Evolutionary conservation across 2,797 vertebrate genomes (phyloP).

Genomic region (Enteromius trimaculatus): DNA sequence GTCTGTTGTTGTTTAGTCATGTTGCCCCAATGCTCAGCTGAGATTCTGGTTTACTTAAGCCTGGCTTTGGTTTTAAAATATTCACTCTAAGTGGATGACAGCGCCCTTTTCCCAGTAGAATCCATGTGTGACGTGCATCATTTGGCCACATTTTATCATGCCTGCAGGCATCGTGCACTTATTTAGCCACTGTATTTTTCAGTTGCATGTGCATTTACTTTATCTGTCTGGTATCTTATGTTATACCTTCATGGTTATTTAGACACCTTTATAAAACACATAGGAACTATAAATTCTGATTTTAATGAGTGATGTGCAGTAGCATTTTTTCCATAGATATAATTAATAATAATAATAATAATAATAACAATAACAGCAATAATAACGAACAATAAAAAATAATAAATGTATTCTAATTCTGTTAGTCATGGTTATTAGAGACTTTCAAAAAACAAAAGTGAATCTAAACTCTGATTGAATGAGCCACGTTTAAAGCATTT

Average conservation of each 20-base stretch:
- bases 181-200: constrained; percentile 7
- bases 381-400: too few species aligned
- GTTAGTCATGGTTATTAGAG: background rate
- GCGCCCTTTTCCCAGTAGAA: constrained; percentile 12
- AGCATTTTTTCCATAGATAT: background rate
- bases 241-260: background rate
- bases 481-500: background rate
- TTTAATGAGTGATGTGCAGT: background rate
- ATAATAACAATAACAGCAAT: background rate
- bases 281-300: background rate
- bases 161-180: constrained; percentile 7
- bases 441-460: background rate
- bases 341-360: too few species aligned
- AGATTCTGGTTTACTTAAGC: constrained; percentile 70
- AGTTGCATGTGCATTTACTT: constrained; percentile 31
- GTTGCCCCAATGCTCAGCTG: constrained; percentile 74
- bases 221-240: constrained; percentile 1
- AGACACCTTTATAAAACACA: background rate
- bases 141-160: constrained; percentile 2
- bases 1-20: constrained; percentile 74
- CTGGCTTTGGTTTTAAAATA: constrained; percentile 68
- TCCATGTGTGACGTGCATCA: constrained; percentile 32
- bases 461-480: background rate
- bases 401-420: background rate
- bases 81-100: constrained; percentile 73